Percentiles rank a stretch among this genome's conserved stretches.
Conservation (phyloP, 2,888 invertebrate genomes). For the Rhopalosiphum nymphaeae region DNA sequence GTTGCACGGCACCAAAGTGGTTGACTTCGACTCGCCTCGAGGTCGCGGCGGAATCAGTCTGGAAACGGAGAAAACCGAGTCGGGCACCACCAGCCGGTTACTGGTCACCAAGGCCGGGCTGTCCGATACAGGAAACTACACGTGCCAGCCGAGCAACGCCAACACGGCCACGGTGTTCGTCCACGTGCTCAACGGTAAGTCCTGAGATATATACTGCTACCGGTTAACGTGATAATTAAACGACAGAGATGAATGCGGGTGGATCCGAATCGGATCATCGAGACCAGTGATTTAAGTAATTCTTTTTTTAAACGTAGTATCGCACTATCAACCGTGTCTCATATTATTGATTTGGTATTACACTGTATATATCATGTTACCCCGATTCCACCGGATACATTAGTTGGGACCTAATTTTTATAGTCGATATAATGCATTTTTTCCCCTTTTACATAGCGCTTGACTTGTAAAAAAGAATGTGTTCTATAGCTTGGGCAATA, state of each 20-base stretch:
- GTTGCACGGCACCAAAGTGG: constrained; percentile 86
- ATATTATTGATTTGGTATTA: too few species aligned
- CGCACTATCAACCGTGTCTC: too few species aligned
- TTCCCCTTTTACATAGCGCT: not conserved
- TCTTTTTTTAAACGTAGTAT: too few species aligned
- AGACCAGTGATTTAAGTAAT: not conserved
- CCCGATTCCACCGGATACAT: not conserved
- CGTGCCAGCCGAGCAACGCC: constrained; percentile 87
- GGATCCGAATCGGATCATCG: not conserved
- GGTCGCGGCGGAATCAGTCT: constrained; percentile 83
- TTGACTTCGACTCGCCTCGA: constrained; percentile 85
- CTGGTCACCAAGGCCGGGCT: constrained; percentile 88
- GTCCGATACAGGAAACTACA: constrained; percentile 90
- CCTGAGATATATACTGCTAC: not conserved
- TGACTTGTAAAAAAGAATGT: not conserved
- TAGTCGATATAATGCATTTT: not conserved
- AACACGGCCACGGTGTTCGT: constrained; percentile 71
- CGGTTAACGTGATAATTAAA: not conserved
- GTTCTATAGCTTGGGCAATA: not conserved
- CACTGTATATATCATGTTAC: too few species aligned
- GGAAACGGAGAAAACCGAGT: constrained; percentile 86
- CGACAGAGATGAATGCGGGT: too few species aligned
- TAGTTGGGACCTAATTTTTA: not conserved
- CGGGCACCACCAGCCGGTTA: constrained; percentile 85
- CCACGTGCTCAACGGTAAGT: constrained; percentile 72